Evolutionary conservation across 1,140 invertebrate species (phyloP).

Genomic region (Drosophila lacertosa): DNA sequence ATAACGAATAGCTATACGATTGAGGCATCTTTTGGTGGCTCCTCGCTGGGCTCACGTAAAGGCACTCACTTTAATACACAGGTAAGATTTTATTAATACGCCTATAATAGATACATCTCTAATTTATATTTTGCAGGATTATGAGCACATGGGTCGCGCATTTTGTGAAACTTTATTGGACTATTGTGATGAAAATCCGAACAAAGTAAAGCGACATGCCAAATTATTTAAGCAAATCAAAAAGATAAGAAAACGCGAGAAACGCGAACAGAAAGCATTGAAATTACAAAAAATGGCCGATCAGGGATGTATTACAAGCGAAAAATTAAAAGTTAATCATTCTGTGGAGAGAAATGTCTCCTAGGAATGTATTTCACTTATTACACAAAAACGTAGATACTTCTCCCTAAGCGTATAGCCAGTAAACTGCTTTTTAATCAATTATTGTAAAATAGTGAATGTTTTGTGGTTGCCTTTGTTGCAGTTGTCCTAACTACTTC

Average conservation of each 20-base stretch:
- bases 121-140: constrained; percentile 80
- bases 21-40: constrained; percentile 96
- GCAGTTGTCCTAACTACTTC: constrained; percentile 12
- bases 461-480: constrained; percentile 14
- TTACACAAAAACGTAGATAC: constrained; percentile 13
- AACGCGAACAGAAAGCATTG: constrained; percentile 83
- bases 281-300: constrained; percentile 84
- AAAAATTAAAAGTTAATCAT: constrained; percentile 80
- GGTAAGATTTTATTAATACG: constrained; percentile 57
- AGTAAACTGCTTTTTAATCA: constrained; percentile 21
- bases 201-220: constrained; percentile 91
- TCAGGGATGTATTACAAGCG: constrained; percentile 84
- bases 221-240: constrained; percentile 91
- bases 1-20: constrained; percentile 97
- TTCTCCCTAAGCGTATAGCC: not conserved
- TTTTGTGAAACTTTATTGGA: constrained; percentile 97
- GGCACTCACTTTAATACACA: constrained; percentile 93
- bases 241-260: constrained; percentile 88
- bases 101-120: not conserved
- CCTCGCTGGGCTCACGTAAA: constrained; percentile 90
- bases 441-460: constrained; percentile 12
- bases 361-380: constrained; percentile 56
- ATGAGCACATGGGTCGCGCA: constrained; percentile 92
- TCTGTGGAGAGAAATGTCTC: constrained; percentile 82
- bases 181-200: constrained; percentile 94